Percentiles rank a stretch among this genome's conserved stretches.
phyloP scores from a whole-genome alignment of 1,140 invertebrate species.

The Aradophagus sp. region DNA sequence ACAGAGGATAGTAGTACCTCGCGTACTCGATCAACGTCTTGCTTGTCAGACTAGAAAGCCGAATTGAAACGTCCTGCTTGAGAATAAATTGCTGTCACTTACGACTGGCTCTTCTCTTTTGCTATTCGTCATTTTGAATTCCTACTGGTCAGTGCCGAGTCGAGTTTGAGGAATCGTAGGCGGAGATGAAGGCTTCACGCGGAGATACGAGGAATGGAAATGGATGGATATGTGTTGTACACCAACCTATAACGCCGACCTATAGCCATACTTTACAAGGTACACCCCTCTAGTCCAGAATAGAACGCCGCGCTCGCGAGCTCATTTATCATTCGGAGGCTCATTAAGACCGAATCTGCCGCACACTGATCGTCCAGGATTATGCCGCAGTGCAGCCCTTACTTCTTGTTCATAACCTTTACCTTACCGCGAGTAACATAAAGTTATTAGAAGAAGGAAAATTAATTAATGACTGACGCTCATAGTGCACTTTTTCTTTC shows the following conservation, averaged over 20 bases:
- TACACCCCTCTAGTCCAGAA: conserved; percentile 63
- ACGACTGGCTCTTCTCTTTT: conserved; percentile 53
- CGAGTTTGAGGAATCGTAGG: conserved; percentile 74
- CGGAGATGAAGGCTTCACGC: conserved; percentile 71
- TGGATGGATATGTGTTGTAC: conserved; percentile 58
- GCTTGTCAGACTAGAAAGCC: conserved; percentile 50
- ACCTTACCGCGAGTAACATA: conserved; percentile 32
- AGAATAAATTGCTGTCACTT: conserved; percentile 70
- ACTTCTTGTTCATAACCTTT: conserved; percentile 61
- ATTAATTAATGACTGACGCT: conserved; percentile 52
- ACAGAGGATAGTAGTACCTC: conserved; percentile 43
- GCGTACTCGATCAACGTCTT: conserved; percentile 57
- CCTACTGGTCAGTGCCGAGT: conserved; percentile 62
- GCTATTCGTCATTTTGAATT: conserved; percentile 73
- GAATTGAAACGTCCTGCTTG: conserved; percentile 69
- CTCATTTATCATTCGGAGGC: conserved; percentile 72
- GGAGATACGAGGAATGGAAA: conserved; percentile 65
- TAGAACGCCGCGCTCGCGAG: conserved; percentile 66
- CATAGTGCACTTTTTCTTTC: too few relatives aligned
- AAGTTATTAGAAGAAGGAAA: conserved; percentile 36
- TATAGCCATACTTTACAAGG: conserved; percentile 62
- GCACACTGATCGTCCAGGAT: conserved; percentile 70
- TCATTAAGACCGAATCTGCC: conserved; percentile 73
- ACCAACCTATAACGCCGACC: conserved; percentile 58
- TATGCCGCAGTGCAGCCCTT: conserved; percentile 65